These are phyloP conservation scores for Calidris pygmaea DNA, from an alignment of 2,113 vertebrate genomes.

Conservation along the genomic window DNA sequence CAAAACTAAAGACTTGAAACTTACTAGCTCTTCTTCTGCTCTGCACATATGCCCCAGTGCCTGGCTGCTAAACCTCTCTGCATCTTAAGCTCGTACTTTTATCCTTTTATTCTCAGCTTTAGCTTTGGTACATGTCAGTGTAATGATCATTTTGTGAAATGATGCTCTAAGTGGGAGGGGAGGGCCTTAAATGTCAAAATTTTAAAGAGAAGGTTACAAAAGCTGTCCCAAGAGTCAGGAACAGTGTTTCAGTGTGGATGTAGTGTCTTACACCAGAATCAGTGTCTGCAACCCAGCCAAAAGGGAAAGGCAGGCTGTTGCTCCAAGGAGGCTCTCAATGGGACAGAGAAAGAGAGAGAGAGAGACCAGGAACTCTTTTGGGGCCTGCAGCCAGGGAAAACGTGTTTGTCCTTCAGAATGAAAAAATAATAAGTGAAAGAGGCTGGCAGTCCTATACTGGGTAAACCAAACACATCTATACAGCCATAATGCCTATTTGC, in stretches of 20 bases:
- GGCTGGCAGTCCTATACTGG: not conserved
- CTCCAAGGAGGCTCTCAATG: rapidly evolving
- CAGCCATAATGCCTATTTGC: not conserved
- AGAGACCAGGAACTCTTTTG: not conserved
- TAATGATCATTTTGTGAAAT: not conserved
- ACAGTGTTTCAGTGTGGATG: rapidly evolving
- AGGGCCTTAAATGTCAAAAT: not conserved
- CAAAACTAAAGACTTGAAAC: not conserved
- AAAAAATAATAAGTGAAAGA: not conserved
- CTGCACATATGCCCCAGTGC: rapidly evolving
- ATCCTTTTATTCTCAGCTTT: not conserved
- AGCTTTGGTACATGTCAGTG: not conserved
- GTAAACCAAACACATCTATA: not conserved
- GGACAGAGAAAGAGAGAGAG: not conserved
- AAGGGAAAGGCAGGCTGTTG: not conserved
- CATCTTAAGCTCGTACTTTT: not conserved
- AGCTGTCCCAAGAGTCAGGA: not conserved
- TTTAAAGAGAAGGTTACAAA: not conserved
- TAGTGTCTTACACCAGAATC: not conserved
- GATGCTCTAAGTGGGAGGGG: not conserved
- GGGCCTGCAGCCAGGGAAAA: not conserved
- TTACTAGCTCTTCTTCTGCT: not conserved
- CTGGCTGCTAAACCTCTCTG: not conserved
- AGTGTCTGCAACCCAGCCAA: not conserved
- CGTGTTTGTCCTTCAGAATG: not conserved